Percentiles rank a stretch among this genome's conserved stretches.
phyloP scores from a whole-genome alignment of 2,797 vertebrate species.

The Gila robusta region DNA sequence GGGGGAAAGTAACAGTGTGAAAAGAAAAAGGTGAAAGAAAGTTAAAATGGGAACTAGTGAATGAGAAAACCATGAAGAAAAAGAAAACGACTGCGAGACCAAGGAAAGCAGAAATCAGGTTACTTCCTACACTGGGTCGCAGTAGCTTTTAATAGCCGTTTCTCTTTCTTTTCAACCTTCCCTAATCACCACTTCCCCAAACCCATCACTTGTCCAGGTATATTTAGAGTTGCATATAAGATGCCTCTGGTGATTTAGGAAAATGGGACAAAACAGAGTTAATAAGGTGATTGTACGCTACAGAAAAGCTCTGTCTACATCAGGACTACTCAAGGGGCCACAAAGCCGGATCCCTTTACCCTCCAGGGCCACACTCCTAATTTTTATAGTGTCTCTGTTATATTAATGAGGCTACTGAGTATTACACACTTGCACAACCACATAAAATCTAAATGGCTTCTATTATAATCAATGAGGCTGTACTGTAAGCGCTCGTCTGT shows the following conservation, averaged over 20 bases:
- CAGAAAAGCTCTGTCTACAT: slow-evolving; percentile 45
- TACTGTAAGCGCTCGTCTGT: background rate
- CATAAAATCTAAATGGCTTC: slow-evolving; percentile 1
- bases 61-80: background rate
- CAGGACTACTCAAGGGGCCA: slow-evolving; percentile 16
- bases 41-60: slow-evolving; percentile 15
- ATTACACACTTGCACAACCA: slow-evolving; percentile 49
- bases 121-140: slow-evolving; percentile 61
- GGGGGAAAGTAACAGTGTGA: background rate
- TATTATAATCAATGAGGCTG: slow-evolving; percentile 21
- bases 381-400: slow-evolving; percentile 24
- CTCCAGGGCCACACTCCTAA: slow-evolving; percentile 13
- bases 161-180: slow-evolving; percentile 33
- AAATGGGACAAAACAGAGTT: slow-evolving; percentile 69
- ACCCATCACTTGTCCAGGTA: slow-evolving; percentile 65
- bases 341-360: slow-evolving; percentile 8
- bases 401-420: slow-evolving; percentile 45
- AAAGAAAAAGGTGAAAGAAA: slow-evolving; percentile 21
- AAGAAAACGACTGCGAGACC: background rate
- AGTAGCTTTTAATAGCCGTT: slow-evolving; percentile 55
- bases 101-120: slow-evolving; percentile 47
- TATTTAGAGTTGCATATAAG: slow-evolving; percentile 70
- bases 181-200: slow-evolving; percentile 28
- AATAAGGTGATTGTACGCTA: slow-evolving; percentile 65
- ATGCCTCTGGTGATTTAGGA: slow-evolving; percentile 62